Conservation (phyloP, 2,888 invertebrate genomes). For the Ditylenchus weischeri region DNA sequence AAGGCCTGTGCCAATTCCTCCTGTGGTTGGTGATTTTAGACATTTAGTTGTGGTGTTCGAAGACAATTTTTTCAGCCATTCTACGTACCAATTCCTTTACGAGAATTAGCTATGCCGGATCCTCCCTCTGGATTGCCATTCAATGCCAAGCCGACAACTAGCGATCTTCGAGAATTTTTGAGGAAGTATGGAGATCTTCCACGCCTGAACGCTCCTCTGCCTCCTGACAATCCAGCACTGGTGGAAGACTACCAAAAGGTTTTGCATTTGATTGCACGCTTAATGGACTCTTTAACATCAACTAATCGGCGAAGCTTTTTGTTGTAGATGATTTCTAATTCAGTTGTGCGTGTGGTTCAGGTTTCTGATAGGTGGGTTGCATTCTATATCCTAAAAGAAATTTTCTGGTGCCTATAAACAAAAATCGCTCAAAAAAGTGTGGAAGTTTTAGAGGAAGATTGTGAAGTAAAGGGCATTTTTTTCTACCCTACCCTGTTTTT, state of each 20-base stretch:
- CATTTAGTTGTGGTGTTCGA: constrained; percentile 8
- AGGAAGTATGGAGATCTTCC: constrained; percentile 38
- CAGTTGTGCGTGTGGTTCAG: constrained; percentile 92
- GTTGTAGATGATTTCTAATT: constrained; percentile 76
- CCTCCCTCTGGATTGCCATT: constrained; percentile 92
- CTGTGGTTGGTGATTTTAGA: constrained; percentile 28
- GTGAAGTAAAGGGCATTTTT: too few relatives aligned
- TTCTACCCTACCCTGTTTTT: too few relatives aligned
- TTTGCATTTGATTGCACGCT: constrained; percentile 12
- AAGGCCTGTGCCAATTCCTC: constrained; percentile 77
- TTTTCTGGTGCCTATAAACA: too few relatives aligned
- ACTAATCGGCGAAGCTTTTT: constrained; percentile 4
- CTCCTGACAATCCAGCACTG: constrained; percentile 29
- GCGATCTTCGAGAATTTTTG: constrained; percentile 59
- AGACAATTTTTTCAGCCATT: constrained; percentile 69
- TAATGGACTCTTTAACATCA: constrained; percentile 20
- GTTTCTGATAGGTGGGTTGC: constrained; percentile 85
- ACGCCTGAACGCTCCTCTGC: constrained; percentile 45
- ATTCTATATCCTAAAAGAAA: not conserved
- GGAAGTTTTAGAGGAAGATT: too few relatives aligned
- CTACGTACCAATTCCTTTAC: constrained; percentile 85
- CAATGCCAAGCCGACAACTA: constrained; percentile 83
- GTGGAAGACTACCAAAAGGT: constrained; percentile 41
- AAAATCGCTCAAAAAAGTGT: too few relatives aligned
- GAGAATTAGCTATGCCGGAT: constrained; percentile 81